Conservation (phyloP, 2,888 invertebrate genomes). For the Rhagophthalmus giganteus region DNA sequence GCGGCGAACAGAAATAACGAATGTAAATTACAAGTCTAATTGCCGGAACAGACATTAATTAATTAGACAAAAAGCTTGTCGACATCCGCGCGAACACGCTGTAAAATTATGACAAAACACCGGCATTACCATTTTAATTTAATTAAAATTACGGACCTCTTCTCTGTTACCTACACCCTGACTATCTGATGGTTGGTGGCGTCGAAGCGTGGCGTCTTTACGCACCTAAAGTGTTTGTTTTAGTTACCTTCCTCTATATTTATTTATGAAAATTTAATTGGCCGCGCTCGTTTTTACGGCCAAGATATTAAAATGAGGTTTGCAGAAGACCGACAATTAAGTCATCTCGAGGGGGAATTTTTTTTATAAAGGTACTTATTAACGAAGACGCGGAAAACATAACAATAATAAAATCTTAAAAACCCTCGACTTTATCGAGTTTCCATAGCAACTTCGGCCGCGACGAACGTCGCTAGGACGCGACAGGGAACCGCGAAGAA, state of each 20-base stretch:
- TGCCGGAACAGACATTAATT: slow-evolving; percentile 53
- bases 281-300: slow-evolving; percentile 19
- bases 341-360: slow-evolving; percentile 9
- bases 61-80: slow-evolving; percentile 50
- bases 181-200: slow-evolving; percentile 38
- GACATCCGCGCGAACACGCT: slow-evolving; percentile 49
- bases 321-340: slow-evolving; percentile 10
- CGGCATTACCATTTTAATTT: slow-evolving; percentile 45
- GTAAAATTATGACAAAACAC: slow-evolving; percentile 52
- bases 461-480: slow-evolving; percentile 18
- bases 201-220: slow-evolving; percentile 37
- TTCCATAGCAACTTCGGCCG: slow-evolving; percentile 18
- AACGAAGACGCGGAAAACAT: slow-evolving; percentile 6
- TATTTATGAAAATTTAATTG: slow-evolving; percentile 36
- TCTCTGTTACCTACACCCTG: slow-evolving; percentile 38
- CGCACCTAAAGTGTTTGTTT: slow-evolving; percentile 32
- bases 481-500: slow-evolving; percentile 9
- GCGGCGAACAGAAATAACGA: slow-evolving; percentile 36
- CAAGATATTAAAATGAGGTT: slow-evolving; percentile 25
- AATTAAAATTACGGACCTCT: slow-evolving; percentile 40
- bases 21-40: slow-evolving; percentile 41
- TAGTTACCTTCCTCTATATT: slow-evolving; percentile 27
- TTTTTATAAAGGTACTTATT: slow-evolving; percentile 7
- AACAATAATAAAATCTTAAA: slow-evolving; percentile 26
- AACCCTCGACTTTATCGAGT: slow-evolving; percentile 22